Evolutionary conservation across 2,888 invertebrate species (phyloP), one percentile per base, ranked within the genome.

Genomic region (Deilephila porcellus): DNA sequence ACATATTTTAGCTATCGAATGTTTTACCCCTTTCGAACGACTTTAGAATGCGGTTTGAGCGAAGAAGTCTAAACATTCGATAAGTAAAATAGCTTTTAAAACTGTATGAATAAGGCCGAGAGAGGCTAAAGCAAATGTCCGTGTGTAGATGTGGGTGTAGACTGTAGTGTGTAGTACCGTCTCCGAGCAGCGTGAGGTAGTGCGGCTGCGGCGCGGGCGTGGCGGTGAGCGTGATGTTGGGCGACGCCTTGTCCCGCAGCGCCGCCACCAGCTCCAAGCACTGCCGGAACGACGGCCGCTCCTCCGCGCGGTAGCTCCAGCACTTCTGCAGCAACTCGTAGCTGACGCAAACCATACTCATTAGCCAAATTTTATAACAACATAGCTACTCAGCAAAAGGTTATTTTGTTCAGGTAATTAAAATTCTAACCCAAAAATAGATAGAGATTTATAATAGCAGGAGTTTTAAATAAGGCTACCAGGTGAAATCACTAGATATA

Each of bases 281-380:
- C 80, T 96, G 96, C 77, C 97, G 97, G 90, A 99, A 99, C 71
- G 97, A 97, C 1, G 99, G 99, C 74, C 99, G 95, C 77, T 96
- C 96, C 77, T 98, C 98, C 0, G 98, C 96, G 67, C 96, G 95
- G 84, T 96, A 97, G 83, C 96, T 97, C 99, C 99, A 99, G 88
- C 99, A 99, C 82, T 96, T 96, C 77, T 97, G 93, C 96, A 99
- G 98, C 73, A 99, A 91, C 80, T 97, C 95, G 90, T 98, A 98
- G 76, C 98, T 98, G 84, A 0, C 73, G 62, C 56, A 73, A 34
- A 45, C 1, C 19, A 14, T 53, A 70, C 25, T 20, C n/a, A 52
- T 60, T 14, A 19, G 52, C 1, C 53, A 34, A n/a, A 14, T 45
- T 45, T 14, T 11, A 45, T 45, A 45, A 45, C 45, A 45, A 45